A percentile compares a stretch with the other conserved stretches of the same genome.
Evolutionary conservation across 2,113 vertebrate genomes (phyloP).

Genomic region (Erpornis zantholeuca): DNA sequence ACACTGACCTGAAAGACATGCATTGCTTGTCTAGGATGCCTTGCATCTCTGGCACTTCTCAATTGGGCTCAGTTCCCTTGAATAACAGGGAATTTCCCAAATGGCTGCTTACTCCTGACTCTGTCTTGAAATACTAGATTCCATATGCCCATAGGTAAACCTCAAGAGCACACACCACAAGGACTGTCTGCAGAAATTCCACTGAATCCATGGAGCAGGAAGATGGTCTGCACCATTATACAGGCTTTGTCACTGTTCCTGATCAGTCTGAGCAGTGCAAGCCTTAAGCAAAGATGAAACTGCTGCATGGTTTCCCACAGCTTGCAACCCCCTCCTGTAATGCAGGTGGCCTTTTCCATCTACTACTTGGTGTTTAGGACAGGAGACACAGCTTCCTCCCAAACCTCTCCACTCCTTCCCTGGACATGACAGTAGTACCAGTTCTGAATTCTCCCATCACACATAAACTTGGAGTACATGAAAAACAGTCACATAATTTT

Average conservation of each 20-base stretch:
- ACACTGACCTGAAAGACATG: neutral
- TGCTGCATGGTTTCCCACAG: neutral
- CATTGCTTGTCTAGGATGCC: neutral
- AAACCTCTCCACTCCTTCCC: neutral
- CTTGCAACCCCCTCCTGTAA: neutral
- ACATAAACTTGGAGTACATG: neutral
- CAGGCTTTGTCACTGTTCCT: neutral
- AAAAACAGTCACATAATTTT: neutral
- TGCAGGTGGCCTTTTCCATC: neutral
- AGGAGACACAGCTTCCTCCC: neutral
- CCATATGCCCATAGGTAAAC: neutral
- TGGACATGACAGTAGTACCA: neutral
- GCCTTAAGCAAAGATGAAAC: neutral
- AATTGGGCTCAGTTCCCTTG: neutral
- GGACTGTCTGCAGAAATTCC: neutral
- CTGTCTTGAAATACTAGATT: neutral
- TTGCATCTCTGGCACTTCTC: neutral
- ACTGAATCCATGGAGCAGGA: neutral
- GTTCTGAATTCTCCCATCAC: neutral
- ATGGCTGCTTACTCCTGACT: neutral
- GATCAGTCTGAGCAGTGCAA: neutral
- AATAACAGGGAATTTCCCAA: neutral
- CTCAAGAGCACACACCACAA: neutral
- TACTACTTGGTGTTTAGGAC: neutral
- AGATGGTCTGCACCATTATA: neutral